phyloP scores from a whole-genome alignment of 2,888 invertebrate species.

The Gortyna flavago region DNA sequence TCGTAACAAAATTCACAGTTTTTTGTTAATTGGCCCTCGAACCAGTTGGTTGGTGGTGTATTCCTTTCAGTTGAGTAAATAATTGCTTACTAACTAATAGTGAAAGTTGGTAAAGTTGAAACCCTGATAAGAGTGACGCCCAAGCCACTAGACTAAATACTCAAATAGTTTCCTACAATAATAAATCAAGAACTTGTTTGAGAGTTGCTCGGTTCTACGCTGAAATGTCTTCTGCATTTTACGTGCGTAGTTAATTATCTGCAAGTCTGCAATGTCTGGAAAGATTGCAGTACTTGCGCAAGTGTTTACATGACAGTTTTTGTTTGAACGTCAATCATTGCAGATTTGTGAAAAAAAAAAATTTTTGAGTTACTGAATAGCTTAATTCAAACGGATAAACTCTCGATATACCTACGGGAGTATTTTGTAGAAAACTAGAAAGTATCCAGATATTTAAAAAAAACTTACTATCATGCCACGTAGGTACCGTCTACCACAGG shows the following conservation, averaged over 20 bases:
- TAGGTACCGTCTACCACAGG: too few species aligned
- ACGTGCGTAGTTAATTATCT: constrained; percentile 55
- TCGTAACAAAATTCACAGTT: constrained; percentile 24
- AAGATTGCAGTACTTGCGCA: constrained; percentile 55
- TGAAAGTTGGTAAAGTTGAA: constrained; percentile 71
- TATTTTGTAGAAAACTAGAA: not conserved
- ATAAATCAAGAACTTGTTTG: constrained; percentile 83
- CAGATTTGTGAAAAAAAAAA: constrained; percentile 1
- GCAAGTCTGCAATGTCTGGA: constrained; percentile 50
- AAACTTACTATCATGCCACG: not conserved
- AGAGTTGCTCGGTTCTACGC: constrained; percentile 67
- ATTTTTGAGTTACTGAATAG: not conserved
- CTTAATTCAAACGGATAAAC: not conserved
- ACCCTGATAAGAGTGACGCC: constrained; percentile 80
- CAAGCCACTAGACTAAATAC: constrained; percentile 81
- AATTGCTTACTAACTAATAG: constrained; percentile 72
- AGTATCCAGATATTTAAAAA: not conserved
- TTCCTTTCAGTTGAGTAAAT: constrained; percentile 66
- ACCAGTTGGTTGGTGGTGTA: constrained; percentile 63
- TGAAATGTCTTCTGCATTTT: constrained; percentile 67
- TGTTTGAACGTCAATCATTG: constrained; percentile 30
- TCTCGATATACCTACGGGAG: not conserved
- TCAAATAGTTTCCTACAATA: constrained; percentile 81
- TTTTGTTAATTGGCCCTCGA: constrained; percentile 56
- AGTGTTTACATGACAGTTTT: constrained; percentile 46